A percentile compares a stretch with the other conserved stretches of the same genome.
These are phyloP conservation scores for Drosophila fuyamai DNA, from an alignment of 1,140 invertebrate species.

Conservation along the genomic window DNA sequence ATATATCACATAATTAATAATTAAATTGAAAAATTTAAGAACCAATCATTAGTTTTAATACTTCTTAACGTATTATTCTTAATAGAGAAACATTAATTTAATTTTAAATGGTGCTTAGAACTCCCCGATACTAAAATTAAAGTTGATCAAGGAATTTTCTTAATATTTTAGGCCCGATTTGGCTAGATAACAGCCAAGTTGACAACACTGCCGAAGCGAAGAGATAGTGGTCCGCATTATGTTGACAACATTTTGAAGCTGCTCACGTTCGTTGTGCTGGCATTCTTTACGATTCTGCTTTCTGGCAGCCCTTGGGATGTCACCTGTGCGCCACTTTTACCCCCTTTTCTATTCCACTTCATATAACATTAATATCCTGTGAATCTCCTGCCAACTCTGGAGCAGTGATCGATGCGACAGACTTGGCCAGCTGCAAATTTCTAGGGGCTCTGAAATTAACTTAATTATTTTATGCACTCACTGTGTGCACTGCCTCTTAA, in stretches of 20 bases:
- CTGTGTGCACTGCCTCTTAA: slow-evolving; percentile 26
- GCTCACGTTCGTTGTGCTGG: slow-evolving; percentile 48
- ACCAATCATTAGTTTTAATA: too few species aligned
- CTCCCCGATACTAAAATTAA: too few species aligned
- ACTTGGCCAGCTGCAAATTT: slow-evolving; percentile 25
- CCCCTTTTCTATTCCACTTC: slow-evolving; percentile 37
- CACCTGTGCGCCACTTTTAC: slow-evolving; percentile 41
- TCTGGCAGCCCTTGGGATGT: slow-evolving; percentile 33
- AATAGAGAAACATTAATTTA: too few species aligned
- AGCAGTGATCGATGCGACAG: slow-evolving; percentile 36
- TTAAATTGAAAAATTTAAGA: too few species aligned
- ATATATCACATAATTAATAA: too few species aligned
- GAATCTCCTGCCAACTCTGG: slow-evolving; percentile 21
- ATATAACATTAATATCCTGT: slow-evolving; percentile 57
- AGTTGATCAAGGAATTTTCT: too few species aligned
- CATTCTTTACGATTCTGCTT: slow-evolving; percentile 52
- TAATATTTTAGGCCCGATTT: background rate
- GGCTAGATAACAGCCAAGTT: background rate
- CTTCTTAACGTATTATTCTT: too few species aligned
- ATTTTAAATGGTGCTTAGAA: too few species aligned
- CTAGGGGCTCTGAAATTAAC: slow-evolving; percentile 38
- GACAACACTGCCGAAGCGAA: background rate
- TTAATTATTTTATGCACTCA: slow-evolving; percentile 52
- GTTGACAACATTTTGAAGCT: slow-evolving; percentile 63
- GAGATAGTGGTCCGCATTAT: slow-evolving; percentile 36